phyloP scores from a whole-genome alignment of 2,113 vertebrate genomes.

The Podarcis raffonei region DNA sequence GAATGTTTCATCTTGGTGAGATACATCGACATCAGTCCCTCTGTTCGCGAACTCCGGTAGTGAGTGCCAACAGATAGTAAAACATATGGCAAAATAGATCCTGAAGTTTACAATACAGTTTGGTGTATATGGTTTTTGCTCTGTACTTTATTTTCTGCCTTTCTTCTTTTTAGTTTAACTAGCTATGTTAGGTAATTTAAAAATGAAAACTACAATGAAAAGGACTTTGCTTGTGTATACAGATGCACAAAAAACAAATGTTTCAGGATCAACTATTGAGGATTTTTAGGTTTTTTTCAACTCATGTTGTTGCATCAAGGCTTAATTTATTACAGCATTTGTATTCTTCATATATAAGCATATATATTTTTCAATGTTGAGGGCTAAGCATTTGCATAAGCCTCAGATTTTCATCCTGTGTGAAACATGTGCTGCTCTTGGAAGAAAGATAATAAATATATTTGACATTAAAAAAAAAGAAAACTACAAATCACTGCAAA shows the following conservation, averaged over 20 bases:
- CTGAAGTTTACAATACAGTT: no score
- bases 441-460: slow-evolving; percentile 22
- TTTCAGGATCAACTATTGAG: rapidly evolving
- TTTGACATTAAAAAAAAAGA: not conserved
- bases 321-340: not conserved
- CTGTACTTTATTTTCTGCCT: no score
- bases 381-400: not conserved
- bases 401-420: not conserved
- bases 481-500: no score
- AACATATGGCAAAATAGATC: no score
- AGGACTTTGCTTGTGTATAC: not conserved
- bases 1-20: not conserved
- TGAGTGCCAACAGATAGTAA: not conserved
- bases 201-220: not conserved
- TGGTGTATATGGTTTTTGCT: no score
- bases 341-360: not conserved
- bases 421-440: not conserved
- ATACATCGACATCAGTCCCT: not conserved
- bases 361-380: slow-evolving; percentile 14
- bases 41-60: not conserved
- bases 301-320: slow-evolving; percentile 2
- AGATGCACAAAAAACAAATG: not conserved
- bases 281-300: not conserved
- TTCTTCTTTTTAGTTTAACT: no score
- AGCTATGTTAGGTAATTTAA: no score